Percentiles rank a stretch among this genome's conserved stretches.
These are phyloP conservation scores for Zonitis immaculata DNA, from an alignment of 2,888 invertebrate genomes.

Conservation along the genomic window DNA sequence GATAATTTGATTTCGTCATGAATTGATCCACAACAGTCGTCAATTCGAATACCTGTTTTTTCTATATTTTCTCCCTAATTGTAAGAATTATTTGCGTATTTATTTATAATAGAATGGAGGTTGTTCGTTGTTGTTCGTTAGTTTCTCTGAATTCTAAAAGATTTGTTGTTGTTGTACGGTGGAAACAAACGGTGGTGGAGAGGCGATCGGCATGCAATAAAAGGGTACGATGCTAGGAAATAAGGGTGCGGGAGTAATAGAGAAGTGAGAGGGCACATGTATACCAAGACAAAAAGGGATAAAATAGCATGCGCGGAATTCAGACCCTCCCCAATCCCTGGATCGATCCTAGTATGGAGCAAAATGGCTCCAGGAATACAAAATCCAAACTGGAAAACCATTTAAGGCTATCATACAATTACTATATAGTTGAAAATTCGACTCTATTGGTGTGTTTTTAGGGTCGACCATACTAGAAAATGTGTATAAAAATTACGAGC, in stretches of 20 bases:
- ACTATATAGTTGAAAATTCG: slow-evolving; percentile 38
- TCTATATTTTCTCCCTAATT: too few species aligned
- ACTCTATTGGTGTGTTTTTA: slow-evolving; percentile 44
- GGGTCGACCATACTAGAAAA: slow-evolving; percentile 44
- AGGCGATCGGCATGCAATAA: slow-evolving; percentile 6
- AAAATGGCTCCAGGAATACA: slow-evolving; percentile 49
- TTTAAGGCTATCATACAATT: slow-evolving; percentile 40
- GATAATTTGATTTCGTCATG: too few species aligned
- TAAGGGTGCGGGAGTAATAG: slow-evolving; percentile 26
- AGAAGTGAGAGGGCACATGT: slow-evolving; percentile 42
- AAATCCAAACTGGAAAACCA: slow-evolving; percentile 47
- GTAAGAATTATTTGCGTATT: not conserved
- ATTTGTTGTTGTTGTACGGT: not conserved
- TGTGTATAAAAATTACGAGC: slow-evolving; percentile 41
- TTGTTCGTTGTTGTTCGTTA: not conserved
- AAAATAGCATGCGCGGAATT: slow-evolving; percentile 49
- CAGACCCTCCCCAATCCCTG: slow-evolving; percentile 46
- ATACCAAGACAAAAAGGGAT: slow-evolving; percentile 49
- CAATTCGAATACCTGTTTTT: too few species aligned
- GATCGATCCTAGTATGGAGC: slow-evolving; percentile 48
- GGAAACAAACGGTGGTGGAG: slow-evolving; percentile 12
- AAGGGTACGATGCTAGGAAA: slow-evolving; percentile 15
- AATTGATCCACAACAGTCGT: too few species aligned
- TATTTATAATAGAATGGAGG: not conserved
- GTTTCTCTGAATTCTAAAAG: not conserved